Evolutionary conservation across 2,797 vertebrate species (phyloP).

Genomic region (Pseudotriccus pelzelni): DNA sequence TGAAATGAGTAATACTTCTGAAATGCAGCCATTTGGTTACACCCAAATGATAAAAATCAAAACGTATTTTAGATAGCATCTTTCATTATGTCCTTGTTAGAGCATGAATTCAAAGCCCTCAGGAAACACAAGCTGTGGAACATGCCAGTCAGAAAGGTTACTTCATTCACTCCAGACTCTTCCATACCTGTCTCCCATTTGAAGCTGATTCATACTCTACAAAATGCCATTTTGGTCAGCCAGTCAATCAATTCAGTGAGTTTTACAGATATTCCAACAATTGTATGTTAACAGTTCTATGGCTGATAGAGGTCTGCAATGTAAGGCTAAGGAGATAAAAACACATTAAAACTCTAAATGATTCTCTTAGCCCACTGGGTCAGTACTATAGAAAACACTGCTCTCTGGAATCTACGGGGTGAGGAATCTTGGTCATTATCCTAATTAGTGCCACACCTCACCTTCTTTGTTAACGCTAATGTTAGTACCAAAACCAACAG

Average conservation of each 20-base stretch:
- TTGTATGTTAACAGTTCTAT: background rate
- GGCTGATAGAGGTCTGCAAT: background rate
- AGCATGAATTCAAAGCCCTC: slow-evolving; percentile 49
- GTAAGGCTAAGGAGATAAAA: background rate
- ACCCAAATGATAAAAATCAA: slow-evolving; percentile 55
- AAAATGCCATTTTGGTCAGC: background rate
- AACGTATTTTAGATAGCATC: slow-evolving; percentile 12
- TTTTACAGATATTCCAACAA: background rate
- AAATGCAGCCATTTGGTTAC: slow-evolving; percentile 41
- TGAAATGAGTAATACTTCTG: slow-evolving; percentile 48
- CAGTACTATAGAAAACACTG: background rate
- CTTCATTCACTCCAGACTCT: slow-evolving; percentile 17
- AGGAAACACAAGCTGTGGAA: slow-evolving; percentile 27
- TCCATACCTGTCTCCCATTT: slow-evolving; percentile 30
- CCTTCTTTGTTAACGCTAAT: background rate
- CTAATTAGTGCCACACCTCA: background rate
- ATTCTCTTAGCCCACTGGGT: background rate
- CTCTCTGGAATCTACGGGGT: background rate
- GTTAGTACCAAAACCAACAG: background rate
- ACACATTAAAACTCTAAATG: background rate
- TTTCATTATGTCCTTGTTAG: slow-evolving; percentile 35
- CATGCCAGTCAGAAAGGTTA: slow-evolving; percentile 19
- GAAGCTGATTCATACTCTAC: slow-evolving; percentile 9
- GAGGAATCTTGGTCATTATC: background rate
- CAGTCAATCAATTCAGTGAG: background rate